Evolutionary conservation across 2,797 vertebrate genomes (phyloP).

Genomic region (Microctenopoma lineatum): DNA sequence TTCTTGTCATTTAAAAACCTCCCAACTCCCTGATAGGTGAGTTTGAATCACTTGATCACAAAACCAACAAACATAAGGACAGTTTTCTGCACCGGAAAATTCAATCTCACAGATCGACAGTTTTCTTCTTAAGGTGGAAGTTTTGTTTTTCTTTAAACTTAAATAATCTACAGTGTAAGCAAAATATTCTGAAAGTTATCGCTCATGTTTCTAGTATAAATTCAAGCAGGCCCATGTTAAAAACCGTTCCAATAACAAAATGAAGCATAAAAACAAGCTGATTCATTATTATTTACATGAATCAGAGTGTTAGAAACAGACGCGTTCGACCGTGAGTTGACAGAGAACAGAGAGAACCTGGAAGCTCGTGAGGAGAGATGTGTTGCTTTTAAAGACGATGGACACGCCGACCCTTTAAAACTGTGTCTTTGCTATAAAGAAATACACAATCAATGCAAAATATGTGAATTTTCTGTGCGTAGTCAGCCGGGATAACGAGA

Average conservation of each 20-base stretch:
- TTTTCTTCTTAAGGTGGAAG: not conserved
- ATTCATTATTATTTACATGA: constrained; percentile 30
- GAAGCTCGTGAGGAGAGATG: constrained; percentile 8
- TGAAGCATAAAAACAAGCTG: constrained; percentile 18
- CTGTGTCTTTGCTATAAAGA: constrained; percentile 13
- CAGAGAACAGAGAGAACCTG: constrained; percentile 33
- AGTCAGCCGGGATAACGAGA: constrained; percentile 26
- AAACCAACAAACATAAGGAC: not conserved
- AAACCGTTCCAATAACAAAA: constrained; percentile 11
- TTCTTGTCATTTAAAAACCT: not conserved
- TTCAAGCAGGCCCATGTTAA: constrained; percentile 7
- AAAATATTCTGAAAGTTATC: not conserved
- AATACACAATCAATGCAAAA: not conserved
- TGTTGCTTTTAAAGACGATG: constrained; percentile 20
- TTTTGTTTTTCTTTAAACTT: not conserved
- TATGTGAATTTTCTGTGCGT: constrained; percentile 31
- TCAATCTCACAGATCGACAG: not conserved
- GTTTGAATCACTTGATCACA: not conserved
- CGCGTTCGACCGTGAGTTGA: not conserved
- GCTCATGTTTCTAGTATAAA: not conserved
- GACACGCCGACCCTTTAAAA: constrained; percentile 14
- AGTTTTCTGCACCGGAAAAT: not conserved
- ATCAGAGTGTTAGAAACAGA: no score
- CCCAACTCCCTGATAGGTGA: not conserved
- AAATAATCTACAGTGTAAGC: not conserved